A percentile compares a stretch with the other conserved stretches of the same genome.
These are phyloP conservation scores for Forbesichthys agassizii DNA, from an alignment of 2,113 vertebrate genomes.

Conservation along the genomic window DNA sequence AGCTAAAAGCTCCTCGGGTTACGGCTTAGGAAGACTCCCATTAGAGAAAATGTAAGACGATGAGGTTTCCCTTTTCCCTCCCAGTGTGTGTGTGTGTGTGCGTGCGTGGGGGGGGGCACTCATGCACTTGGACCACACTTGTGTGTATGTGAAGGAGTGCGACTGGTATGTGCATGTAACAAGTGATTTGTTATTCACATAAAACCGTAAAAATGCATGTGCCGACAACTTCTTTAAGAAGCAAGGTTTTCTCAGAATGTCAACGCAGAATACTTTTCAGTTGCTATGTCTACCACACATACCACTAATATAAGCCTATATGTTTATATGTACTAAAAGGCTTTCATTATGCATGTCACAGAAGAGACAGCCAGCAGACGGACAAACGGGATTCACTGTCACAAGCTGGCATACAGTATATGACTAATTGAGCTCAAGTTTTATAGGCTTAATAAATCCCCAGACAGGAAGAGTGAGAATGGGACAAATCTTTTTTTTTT, in stretches of 20 bases:
- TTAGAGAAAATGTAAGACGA: conserved; percentile 70
- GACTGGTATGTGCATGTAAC: neutral
- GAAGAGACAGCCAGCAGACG: too few relatives aligned
- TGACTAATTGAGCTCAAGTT: neutral
- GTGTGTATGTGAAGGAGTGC: neutral
- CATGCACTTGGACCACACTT: too few relatives aligned
- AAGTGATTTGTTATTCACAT: neutral
- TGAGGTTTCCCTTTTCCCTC: conserved; percentile 53
- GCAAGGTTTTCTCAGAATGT: too few relatives aligned
- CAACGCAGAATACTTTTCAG: too few relatives aligned
- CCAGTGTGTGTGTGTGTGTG: conserved; percentile 15
- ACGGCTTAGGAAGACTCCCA: conserved; percentile 74
- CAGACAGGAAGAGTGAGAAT: neutral
- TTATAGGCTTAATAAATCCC: conserved; percentile 22
- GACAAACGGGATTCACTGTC: neutral
- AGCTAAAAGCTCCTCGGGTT: conserved; percentile 65
- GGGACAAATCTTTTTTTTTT: conserved; percentile 13
- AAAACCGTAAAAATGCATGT: too few relatives aligned
- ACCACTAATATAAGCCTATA: neutral
- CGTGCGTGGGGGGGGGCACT: conserved; percentile 22
- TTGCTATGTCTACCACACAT: neutral
- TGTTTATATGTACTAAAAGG: neutral
- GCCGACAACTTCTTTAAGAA: too few relatives aligned
- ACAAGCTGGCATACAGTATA: neutral
- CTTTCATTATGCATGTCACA: too few relatives aligned